Base-by-base conservation (phyloP, 1,140 invertebrate genomes). In the Oncopodura yosiiana region DNA sequence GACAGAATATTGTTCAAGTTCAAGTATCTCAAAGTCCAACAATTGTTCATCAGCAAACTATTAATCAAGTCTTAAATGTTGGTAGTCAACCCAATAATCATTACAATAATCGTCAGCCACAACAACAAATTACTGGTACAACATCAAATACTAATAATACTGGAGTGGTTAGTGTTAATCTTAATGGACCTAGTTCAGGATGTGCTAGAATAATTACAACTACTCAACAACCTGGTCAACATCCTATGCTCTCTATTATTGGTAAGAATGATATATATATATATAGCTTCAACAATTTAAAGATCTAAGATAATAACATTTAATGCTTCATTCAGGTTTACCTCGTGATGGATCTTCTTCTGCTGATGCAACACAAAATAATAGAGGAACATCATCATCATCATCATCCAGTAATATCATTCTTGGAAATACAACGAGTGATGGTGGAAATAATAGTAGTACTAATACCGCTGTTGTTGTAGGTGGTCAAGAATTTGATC, bases 151-250 rank as follows among this genome's bases (percentile, higher is more conserved):
- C 36, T n/a, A 45, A 19, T 21, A 36, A 38, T 11, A 18, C 46
- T 26, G 29, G 48, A 24, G 24, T 62, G 16, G 56, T 63, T 24
- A 63, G 56, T 38, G 37, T 63, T 26, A 59, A 60, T 60, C 44
- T 59, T 26, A 56, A 57, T 27, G 54, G 53, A 19, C n/a, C 21
- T 39, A 29, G 38, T 16, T 45, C 29, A 56, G 45, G 55, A 23
- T 27, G 46, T 14, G 50, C 43, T 16, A 48, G 46, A 24, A 63
- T 63, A 2, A 58, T 55, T 18, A 61, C 59, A 18, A 61, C 59
- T 26, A 56, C 53, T 11, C n/a, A n/a, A n/a, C 59, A 61, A 39
- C 61, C 57, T 29, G 61, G 61, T 37, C 61, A 63, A 24, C 61
- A 59, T 54, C 61, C 61, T 21, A 57, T 63, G 1, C 57, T 63